Evolutionary conservation across 92 coral and sea anemone species (phyloP), one percentile per base, ranked within the genome.

Genomic region (Siderastrea siderea): DNA sequence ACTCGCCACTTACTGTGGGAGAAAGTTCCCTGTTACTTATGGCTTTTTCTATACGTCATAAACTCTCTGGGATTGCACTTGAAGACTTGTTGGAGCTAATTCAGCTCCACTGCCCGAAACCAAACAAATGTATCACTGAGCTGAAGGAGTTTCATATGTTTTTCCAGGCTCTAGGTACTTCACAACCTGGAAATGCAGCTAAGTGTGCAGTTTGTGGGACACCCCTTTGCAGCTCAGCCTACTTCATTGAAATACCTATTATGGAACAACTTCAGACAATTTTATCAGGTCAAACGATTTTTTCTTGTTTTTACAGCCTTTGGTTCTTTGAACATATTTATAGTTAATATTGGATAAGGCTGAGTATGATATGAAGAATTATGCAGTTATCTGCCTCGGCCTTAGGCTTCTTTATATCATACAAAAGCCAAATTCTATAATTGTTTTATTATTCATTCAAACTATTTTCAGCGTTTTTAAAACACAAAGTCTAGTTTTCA

Each of bases 31-130:
- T 87, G 66, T 70, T 87, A 62, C 68, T 87, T 8, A 87, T 87
- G 90, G 90, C 90, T 44, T 87, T 87, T 79, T 71, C 86, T 52
- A 67, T 71, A 49, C 90, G 90, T 11, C 90, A 87, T 46, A 87
- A 79, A 38, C 82, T 87, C 50, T 87, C 90, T 26, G 90, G 90
- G 46, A 61, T 70, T 14, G 90, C 90, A 79, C 66, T 72, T 70
- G 85, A 66, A 55, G 90, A 87, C 51, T 61, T 87, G 85, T 79
- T 87, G 53, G 85, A 77, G 62, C 69, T 83, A 15, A 48, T 83
- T 73, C 55, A 44, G 13, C 15, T 83, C 47, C 87, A 83, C 80
- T 70, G 87, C 79, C 87, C 87, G 12, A 71, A 83, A 60, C 67
- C 75, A 19, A 83, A 73, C 58, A 83, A 83, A 59, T 73, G 71